Evolutionary conservation across 2,888 invertebrate genomes (phyloP), one percentile per base, ranked within the genome.

Genomic region (Andrena trimmerana): DNA sequence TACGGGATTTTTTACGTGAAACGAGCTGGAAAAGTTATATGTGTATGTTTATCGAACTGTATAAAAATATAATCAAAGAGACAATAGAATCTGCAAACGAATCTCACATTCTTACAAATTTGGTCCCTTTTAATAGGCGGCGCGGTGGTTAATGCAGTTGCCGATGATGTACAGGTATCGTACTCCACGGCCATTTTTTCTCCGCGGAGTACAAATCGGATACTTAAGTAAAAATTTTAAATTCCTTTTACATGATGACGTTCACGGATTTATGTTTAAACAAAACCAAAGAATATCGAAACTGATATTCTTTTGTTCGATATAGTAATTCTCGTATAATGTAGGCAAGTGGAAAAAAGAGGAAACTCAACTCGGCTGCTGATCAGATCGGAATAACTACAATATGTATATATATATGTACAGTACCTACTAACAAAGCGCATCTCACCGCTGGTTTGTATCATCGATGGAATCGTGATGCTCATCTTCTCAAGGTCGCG

Each of bases 11-110:
- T 27, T 63, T 75, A 0, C 8, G 50, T 1, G 50, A 42, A 67
- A n/a, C 31, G n/a, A 63, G 57, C 81, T 82, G 81, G n/a, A 80
- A 80, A 67, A 31, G 63, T 20, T 33, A 10, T 16, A 10, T n/a
- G 2, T 31, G 36, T 31, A 4, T 24, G 29, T n/a, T 52, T 20
- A 20, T 52, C 13, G n/a, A 24, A 5, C n/a, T 16, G 1, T 33
- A 13, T 52, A 50, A 36, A 31, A 5, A 7, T 20, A 13, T 48
- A 8, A 24, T 20, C 29, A 10, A 8, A 42, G 29, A 10, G 8
- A 2, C 29, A 42, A 29, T 27, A 27, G n/a, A 65, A 2, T 29
- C 31, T 68, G n/a, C 2, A 42, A 7, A 27, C 13, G 13, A 66
- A 60, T 50, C 79, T 81, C 50, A 73, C 69, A 33, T 79, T 66